A percentile compares a stretch with the other conserved stretches of the same genome.
Conservation (phyloP, 2,888 invertebrate genomes). For the Tetragonisca angustula region DNA sequence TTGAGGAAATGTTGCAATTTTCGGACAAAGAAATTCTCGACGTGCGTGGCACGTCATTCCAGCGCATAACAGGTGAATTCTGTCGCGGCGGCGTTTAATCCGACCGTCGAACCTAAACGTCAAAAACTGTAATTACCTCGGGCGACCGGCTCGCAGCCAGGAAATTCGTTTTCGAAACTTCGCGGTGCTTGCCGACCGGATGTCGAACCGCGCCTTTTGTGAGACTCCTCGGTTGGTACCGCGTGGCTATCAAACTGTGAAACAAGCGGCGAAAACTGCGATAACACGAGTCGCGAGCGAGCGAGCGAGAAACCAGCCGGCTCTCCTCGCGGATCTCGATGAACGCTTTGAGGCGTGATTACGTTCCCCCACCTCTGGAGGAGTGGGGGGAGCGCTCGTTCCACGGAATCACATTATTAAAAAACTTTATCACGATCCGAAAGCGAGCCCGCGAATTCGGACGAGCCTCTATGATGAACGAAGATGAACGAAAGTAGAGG, state of each 20-base stretch:
- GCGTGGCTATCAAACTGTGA: constrained; percentile 45
- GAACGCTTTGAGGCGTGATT: constrained; percentile 49
- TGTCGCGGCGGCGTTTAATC: constrained; percentile 42
- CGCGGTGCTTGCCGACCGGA: not conserved
- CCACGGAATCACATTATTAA: constrained; percentile 48
- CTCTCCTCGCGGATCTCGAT: constrained; percentile 25
- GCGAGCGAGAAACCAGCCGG: not conserved
- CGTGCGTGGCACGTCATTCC: no score
- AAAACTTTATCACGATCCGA: constrained; percentile 37
- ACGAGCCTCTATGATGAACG: not conserved
- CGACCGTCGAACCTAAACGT: constrained; percentile 54
- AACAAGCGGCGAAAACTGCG: constrained; percentile 52
- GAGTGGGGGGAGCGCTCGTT: constrained; percentile 15
- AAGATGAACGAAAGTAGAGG: not conserved
- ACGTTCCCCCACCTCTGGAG: constrained; percentile 11
- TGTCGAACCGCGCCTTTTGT: constrained; percentile 23
- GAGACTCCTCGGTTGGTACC: constrained; percentile 18
- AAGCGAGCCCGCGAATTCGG: not conserved
- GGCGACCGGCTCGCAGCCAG: constrained; percentile 41
- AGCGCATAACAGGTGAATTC: no score
- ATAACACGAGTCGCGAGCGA: constrained; percentile 13
- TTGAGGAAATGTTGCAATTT: no score
- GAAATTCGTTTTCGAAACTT: constrained; percentile 54
- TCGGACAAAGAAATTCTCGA: no score
- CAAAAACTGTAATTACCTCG: constrained; percentile 57